Percentiles rank a stretch among this genome's conserved stretches.
Evolutionary conservation across 2,797 vertebrate genomes (phyloP).

Genomic region (Petrocephalus schoutedeni): DNA sequence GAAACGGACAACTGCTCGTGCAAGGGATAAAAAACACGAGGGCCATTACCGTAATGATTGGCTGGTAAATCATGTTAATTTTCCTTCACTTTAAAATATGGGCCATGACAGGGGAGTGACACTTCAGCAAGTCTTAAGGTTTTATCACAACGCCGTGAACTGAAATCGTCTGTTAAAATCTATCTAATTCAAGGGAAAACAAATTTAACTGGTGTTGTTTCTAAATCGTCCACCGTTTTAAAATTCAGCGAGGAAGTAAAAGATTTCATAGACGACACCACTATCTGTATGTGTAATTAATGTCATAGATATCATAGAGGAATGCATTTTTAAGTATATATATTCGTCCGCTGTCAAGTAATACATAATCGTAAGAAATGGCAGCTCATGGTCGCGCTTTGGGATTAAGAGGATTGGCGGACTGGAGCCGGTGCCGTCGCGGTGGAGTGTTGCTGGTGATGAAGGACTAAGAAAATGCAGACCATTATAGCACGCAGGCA

Average conservation of each 20-base stretch:
- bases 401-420: conserved; percentile 1
- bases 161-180: background rate
- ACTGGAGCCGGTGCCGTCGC: background rate
- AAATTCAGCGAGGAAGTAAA: background rate
- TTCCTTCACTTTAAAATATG: background rate
- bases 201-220: background rate
- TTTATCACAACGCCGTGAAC: background rate
- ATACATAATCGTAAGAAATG: background rate
- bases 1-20: background rate
- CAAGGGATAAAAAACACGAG: background rate
- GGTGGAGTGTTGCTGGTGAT: conserved; percentile 2
- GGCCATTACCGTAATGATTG: background rate
- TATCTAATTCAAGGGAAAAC: background rate
- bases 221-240: background rate
- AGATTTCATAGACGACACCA: background rate
- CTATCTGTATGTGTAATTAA: background rate
- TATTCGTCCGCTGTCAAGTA: background rate
- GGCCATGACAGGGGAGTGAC: background rate
- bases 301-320: background rate
- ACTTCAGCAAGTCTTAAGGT: background rate
- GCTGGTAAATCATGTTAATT: background rate
- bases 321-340: background rate
- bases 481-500: background rate
- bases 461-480: background rate
- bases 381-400: background rate